Evolutionary conservation across 2,888 invertebrate species (phyloP), one percentile per base, ranked within the genome.

Genomic region (Lycocerus yunnanus): DNA sequence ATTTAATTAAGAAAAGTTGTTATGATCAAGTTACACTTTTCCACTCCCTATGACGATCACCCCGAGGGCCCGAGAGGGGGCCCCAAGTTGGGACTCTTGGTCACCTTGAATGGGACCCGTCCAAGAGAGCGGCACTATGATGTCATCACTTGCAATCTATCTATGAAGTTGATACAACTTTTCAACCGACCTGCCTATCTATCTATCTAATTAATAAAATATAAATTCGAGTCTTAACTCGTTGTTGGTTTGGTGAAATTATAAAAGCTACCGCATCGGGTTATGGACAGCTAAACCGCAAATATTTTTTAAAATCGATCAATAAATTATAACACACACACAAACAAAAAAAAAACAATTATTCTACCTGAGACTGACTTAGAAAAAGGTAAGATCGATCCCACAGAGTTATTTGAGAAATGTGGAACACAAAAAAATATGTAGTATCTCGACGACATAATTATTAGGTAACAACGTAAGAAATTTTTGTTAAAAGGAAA

Each of bases 41-140:
- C 74, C 78, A 80, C 78, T 78, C 78, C 80, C 73, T 80, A 79
- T 76, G 79, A 80, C 83, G 82, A 81, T 83, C 68, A 81, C 82
- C 75, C 77, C 71, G 73, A 71, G 75, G 74, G 76, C 76, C 43
- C 71, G 72, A 72, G 74, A 75, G 74, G 76, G 78, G 76, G 78
- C 77, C 77, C 61, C 66, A 65, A 69, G 66, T 65, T 58, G n/a
- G 73, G 68, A 71, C 67, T 76, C 80, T 81, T 80, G 80, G 81
- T 81, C 80, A 80, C 81, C 81, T 81, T 81, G 81, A 81, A 80
- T 79, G 79, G 76, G 78, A 78, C 78, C 78, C 78, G 78, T 74
- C 75, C 71, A 74, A 76, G 78, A 77, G 82, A 80, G 77, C 78
- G 77, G 16, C 18, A 66, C 69, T 58, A 68, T 71, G 69, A 78